phyloP scores from a whole-genome alignment of 2,113 vertebrate species.

The Spermophilus dauricus region DNA sequence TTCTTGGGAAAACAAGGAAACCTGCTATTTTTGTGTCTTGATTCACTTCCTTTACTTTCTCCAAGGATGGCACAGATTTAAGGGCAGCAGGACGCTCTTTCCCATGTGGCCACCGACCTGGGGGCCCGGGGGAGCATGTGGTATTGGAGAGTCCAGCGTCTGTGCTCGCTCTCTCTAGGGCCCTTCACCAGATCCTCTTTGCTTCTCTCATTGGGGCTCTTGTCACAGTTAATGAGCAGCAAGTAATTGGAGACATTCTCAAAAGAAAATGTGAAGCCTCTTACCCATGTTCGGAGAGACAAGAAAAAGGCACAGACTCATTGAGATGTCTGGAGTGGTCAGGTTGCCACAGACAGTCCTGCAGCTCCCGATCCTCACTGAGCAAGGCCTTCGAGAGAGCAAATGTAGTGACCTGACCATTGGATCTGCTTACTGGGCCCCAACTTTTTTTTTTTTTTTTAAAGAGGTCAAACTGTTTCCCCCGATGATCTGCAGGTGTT shows the following conservation, averaged over 20 bases:
- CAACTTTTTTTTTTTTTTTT: neutral
- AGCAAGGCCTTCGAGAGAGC: neutral
- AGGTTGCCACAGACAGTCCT: neutral
- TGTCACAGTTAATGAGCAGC: neutral
- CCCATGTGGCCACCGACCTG: accelerated
- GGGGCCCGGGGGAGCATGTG: accelerated
- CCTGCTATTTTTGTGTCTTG: neutral
- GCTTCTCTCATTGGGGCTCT: neutral
- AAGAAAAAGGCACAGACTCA: neutral
- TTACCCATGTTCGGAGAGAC: neutral
- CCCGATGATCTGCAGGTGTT: no score
- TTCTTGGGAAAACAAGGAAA: neutral
- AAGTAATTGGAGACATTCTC: neutral
- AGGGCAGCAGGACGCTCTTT: neutral
- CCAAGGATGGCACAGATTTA: accelerated
- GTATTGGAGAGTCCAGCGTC: accelerated
- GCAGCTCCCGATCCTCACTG: accelerated
- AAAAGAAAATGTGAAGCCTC: neutral
- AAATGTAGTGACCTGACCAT: neutral
- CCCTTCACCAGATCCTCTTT: neutral
- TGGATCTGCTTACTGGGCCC: neutral
- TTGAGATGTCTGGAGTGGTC: neutral
- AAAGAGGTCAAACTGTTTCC: neutral
- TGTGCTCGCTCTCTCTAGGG: accelerated
- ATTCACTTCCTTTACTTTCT: neutral